These are phyloP conservation scores for Lacerta agilis DNA, from an alignment of 2,797 vertebrate species.

Conservation along the genomic window DNA sequence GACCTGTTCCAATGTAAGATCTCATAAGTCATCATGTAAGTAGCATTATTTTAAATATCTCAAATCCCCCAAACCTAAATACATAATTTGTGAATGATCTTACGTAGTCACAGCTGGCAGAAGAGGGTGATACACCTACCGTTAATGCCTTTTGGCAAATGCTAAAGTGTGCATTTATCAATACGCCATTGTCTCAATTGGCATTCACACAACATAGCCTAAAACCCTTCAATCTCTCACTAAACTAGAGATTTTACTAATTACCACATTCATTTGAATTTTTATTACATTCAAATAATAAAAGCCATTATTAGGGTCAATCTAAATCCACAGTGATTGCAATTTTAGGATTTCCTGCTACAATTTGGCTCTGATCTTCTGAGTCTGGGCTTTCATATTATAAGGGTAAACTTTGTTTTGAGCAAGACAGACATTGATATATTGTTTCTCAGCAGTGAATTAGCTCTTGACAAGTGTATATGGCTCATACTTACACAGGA, in stretches of 20 bases:
- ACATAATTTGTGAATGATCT: conserved; percentile 77
- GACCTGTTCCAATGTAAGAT: not conserved
- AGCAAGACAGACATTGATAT: conserved; percentile 52
- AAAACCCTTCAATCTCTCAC: conserved; percentile 68
- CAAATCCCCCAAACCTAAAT: conserved; percentile 74
- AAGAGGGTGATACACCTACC: conserved; percentile 69
- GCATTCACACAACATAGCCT: conserved; percentile 70
- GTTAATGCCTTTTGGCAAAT: conserved; percentile 73
- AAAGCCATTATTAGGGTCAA: conserved; percentile 77
- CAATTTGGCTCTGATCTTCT: conserved; percentile 63
- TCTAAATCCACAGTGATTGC: conserved; percentile 70
- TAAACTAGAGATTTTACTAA: conserved; percentile 73
- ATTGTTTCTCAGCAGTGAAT: conserved; percentile 45
- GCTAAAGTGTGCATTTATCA: conserved; percentile 71
- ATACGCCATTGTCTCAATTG: conserved; percentile 68
- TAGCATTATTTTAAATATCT: conserved; percentile 72
- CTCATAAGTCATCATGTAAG: conserved; percentile 59
- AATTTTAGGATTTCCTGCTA: conserved; percentile 71
- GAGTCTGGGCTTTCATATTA: conserved; percentile 67
- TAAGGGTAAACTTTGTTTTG: conserved; percentile 67
- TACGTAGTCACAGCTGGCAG: conserved; percentile 72
- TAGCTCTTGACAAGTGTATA: conserved; percentile 55
- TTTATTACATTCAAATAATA: conserved; percentile 78
- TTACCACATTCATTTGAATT: conserved; percentile 74
- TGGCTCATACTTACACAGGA: conserved; percentile 7